Percentiles rank a stretch among this genome's conserved stretches.
Conservation (phyloP, 2,888 invertebrate genomes). For the Parthenolecanium corni region DNA sequence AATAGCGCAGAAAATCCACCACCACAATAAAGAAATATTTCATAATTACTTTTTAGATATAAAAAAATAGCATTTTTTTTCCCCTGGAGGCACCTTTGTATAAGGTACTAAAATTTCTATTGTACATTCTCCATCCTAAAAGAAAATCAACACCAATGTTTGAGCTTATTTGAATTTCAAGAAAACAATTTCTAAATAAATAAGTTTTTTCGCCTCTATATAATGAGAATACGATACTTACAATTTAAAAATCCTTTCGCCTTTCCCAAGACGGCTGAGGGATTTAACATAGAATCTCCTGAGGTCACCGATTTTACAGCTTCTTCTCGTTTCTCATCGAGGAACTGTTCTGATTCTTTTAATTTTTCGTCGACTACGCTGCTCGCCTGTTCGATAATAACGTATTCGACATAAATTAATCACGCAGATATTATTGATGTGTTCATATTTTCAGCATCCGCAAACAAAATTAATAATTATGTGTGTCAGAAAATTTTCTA, state of each 20-base stretch:
- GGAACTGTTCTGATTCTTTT: conserved; percentile 50
- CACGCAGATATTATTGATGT: not conserved
- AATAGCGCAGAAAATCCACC: too few relatives aligned
- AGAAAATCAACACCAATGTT: too few relatives aligned
- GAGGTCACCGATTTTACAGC: conserved; percentile 28
- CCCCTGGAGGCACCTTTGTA: too few relatives aligned
- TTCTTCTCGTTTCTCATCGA: conserved; percentile 45
- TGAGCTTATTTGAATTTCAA: too few relatives aligned
- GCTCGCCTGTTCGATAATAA: conserved; percentile 35
- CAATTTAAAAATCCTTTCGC: conserved; percentile 40
- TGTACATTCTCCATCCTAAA: too few relatives aligned
- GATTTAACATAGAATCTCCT: conserved; percentile 11
- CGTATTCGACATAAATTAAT: not conserved
- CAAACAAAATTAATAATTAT: not conserved
- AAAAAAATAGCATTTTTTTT: too few relatives aligned
- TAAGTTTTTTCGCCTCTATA: too few relatives aligned
- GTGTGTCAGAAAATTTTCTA: not conserved
- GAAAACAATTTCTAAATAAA: too few relatives aligned
- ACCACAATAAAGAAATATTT: too few relatives aligned
- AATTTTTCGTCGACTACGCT: conserved; percentile 50
- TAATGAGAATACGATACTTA: conserved; percentile 29
- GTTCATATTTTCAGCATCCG: not conserved
- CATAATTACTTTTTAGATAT: too few relatives aligned
- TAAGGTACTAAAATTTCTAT: too few relatives aligned
- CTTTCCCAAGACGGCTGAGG: conserved; percentile 40